Evolutionary conservation across 2,888 invertebrate species (phyloP).

Genomic region (Leptopterna dolabrata): DNA sequence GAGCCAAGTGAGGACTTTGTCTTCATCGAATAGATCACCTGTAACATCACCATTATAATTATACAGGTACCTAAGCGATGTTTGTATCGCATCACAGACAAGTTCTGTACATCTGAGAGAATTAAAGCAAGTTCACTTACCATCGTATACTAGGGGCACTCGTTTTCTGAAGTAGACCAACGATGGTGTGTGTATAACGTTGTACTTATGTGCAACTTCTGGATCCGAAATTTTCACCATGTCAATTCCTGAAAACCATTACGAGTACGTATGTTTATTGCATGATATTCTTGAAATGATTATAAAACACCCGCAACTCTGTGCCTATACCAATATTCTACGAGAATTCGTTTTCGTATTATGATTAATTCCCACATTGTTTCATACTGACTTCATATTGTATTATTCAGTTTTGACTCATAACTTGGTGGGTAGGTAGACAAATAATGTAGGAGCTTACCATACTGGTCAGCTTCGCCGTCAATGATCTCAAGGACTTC

Average conservation of each 20-base stretch:
- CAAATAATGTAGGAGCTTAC: constrained; percentile 66
- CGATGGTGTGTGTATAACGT: constrained; percentile 85
- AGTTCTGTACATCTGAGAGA: background rate
- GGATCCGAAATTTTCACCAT: constrained; percentile 91
- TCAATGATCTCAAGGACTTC: constrained; percentile 93
- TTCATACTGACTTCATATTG: no score
- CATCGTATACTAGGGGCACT: constrained; percentile 88
- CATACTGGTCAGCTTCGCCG: constrained; percentile 91
- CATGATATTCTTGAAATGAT: no score
- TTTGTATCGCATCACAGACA: no score
- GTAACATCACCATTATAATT: background rate
- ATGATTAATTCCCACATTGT: no score
- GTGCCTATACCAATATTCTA: no score
- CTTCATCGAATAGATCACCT: constrained; percentile 87
- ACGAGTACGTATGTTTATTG: background rate
- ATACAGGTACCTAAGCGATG: no score
- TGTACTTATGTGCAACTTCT: constrained; percentile 84
- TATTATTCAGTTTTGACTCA: no score
- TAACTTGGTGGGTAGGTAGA: no score
- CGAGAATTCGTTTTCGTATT: no score
- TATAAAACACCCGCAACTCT: no score
- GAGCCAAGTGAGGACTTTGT: constrained; percentile 86
- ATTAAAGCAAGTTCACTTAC: constrained; percentile 63
- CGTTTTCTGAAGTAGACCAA: constrained; percentile 87
- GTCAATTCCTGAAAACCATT: constrained; percentile 74